Conservation (phyloP, 2,113 vertebrate genomes). For the Apodemus speciosus region DNA sequence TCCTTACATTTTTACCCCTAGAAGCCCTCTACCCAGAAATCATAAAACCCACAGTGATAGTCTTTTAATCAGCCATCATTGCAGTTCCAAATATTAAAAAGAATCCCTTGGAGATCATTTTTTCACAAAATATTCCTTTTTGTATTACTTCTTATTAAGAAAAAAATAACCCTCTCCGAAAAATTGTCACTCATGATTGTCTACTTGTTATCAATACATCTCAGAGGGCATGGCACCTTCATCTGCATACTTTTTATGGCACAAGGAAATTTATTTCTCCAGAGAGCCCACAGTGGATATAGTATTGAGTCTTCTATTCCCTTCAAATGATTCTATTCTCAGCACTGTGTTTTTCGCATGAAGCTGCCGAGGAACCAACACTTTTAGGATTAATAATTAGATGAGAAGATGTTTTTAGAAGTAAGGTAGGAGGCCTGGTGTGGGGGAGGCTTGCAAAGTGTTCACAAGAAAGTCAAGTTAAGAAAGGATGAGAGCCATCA, state of each 20-base stretch:
- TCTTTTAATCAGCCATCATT: not conserved
- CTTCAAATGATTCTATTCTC: conserved; percentile 56
- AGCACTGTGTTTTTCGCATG: conserved; percentile 50
- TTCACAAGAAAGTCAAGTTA: conserved; percentile 2
- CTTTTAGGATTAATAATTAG: conserved; percentile 76
- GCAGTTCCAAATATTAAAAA: not conserved
- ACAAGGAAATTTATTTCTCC: too few species aligned
- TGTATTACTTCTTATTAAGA: not conserved
- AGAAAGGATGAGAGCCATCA: not conserved
- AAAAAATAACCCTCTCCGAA: not conserved
- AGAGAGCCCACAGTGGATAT: fast-evolving
- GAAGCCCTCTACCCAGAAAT: not conserved
- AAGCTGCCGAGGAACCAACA: conserved; percentile 28
- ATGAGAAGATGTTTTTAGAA: conserved; percentile 76
- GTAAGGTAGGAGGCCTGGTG: conserved; percentile 61
- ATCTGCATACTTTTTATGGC: not conserved
- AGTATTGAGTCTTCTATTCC: conserved; percentile 12
- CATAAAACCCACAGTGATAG: not conserved
- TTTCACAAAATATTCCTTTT: not conserved
- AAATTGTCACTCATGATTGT: not conserved
- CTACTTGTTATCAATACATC: not conserved
- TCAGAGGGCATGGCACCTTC: not conserved
- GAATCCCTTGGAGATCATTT: not conserved
- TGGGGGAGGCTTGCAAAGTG: conserved; percentile 57
- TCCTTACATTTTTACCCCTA: not conserved